Percentiles rank a stretch among this genome's conserved stretches.
phyloP scores from a whole-genome alignment of 2,113 vertebrate species.

The Neodontobutis hainanensis region DNA sequence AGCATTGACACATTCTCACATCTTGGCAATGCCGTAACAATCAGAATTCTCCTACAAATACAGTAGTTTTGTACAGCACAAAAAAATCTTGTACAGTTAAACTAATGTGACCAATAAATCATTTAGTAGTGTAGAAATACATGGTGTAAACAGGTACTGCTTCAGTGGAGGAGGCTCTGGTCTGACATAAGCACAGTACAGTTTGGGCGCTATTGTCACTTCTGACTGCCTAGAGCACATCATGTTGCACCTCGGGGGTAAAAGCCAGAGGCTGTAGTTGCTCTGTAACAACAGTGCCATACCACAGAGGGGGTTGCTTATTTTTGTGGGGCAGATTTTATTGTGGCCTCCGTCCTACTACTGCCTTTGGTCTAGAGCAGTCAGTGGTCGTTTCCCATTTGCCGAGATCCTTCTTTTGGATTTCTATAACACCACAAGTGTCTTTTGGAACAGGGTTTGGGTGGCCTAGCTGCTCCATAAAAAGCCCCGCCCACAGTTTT shows the following conservation, averaged over 20 bases:
- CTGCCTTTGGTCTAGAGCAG: conserved; percentile 53
- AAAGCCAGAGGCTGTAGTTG: conserved; percentile 53
- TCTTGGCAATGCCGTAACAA: not conserved
- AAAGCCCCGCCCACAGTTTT: no score
- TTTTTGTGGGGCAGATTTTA: conserved; percentile 43
- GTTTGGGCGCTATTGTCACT: conserved; percentile 22
- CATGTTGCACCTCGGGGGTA: conserved; percentile 51
- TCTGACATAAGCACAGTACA: conserved; percentile 5
- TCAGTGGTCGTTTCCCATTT: not conserved
- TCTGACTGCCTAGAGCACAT: conserved; percentile 41
- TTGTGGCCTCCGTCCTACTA: conserved; percentile 6
- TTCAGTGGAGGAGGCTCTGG: not conserved
- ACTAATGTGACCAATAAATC: not conserved
- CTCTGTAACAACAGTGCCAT: conserved; percentile 30
- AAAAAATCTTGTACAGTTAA: not conserved
- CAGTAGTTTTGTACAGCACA: not conserved
- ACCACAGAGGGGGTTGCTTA: conserved; percentile 21
- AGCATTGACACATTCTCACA: conserved; percentile 3
- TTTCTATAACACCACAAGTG: no score
- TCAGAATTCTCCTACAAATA: not conserved
- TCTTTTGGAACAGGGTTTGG: no score
- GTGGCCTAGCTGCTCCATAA: no score
- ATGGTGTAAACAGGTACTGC: not conserved
- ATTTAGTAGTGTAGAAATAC: no score
- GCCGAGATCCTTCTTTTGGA: no score